Base-by-base conservation (phyloP, 2,113 vertebrate genomes). In the Misgurnus mizolepis region DNA sequence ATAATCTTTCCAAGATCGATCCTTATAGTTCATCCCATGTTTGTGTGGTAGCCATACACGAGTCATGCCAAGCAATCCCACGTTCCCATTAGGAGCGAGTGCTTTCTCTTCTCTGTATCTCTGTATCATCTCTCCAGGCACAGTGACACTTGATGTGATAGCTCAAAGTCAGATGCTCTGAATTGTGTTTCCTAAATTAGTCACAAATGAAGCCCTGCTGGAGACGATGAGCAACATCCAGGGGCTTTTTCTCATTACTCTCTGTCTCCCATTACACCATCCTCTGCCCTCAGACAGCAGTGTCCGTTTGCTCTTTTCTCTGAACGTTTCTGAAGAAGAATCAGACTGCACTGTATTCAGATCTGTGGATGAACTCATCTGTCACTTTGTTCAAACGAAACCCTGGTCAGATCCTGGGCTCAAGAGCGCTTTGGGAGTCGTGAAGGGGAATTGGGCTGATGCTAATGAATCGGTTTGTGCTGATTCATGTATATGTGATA, bases 181-280 rank as follows among this genome's bases (percentile, higher is more conserved):
- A 76, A 80, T 80, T 53, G 81, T 58, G 41, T 65, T 9, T 45
- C 60, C 84, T 71, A 83, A 83, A 89, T 85, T 85, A 80, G 68
- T 67, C 78, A 78, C 67, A 84, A 81, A 86, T 79, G 85, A 83
- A 71, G 72, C 64, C 67, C 80, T 72, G 85, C 83, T 80, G 58
- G 8, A 50, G 82, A 78, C 85, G 86, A 83, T 72, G 83, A 85
- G 79, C 66, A 76, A 73, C 62, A 79, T 89, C 82, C 78, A 56
- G 49, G 82, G 82, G 78, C 76, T 80, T 85, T 85, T 68, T 87
- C 72, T 86, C 79, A 81, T 83, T 84, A 75, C 80, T 82, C 22
- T 75, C 4, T 80, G 60, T 74, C 84, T 85, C 66, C 70, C 41
- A 47, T 27, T 66, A 68, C 53, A 34, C 27, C 74, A 40, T 45